phyloP scores from a whole-genome alignment of 2,888 invertebrate species.

The Heliconius ethilla region DNA sequence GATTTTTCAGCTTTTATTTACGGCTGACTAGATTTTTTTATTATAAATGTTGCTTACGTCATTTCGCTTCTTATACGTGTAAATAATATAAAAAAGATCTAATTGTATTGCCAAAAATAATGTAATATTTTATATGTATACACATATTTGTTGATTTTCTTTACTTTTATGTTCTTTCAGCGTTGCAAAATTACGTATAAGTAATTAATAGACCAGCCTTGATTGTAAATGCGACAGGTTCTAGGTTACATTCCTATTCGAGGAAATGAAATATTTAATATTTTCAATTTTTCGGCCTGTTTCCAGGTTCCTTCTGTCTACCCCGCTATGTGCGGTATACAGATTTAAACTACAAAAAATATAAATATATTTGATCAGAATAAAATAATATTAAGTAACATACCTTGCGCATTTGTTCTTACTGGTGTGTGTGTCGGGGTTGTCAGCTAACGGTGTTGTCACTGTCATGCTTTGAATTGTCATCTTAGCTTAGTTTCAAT shows the following conservation, averaged over 20 bases:
- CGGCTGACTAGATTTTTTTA: neutral
- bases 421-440: constrained; percentile 57
- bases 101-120: no score
- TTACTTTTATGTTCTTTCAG: no score
- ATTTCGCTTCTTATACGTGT: no score
- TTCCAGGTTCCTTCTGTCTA: neutral
- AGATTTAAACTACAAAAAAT: neutral
- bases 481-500: constrained; percentile 53
- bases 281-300: no score
- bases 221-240: no score
- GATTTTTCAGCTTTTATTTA: constrained; percentile 5
- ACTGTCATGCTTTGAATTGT: constrained; percentile 73
- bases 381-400: neutral
- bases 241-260: no score
- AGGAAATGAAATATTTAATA: no score
- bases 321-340: neutral
- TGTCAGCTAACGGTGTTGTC: constrained; percentile 49
- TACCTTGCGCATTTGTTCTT: constrained; percentile 59
- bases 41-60: neutral
- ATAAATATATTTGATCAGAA: neutral
- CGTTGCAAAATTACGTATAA: no score
- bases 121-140: no score
- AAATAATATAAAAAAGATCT: no score
- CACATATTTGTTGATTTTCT: no score
- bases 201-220: no score